A percentile compares a stretch with the other conserved stretches of the same genome.
These are phyloP conservation scores for Engraulis encrasicolus DNA, from an alignment of 2,113 vertebrate genomes.

Conservation along the genomic window DNA sequence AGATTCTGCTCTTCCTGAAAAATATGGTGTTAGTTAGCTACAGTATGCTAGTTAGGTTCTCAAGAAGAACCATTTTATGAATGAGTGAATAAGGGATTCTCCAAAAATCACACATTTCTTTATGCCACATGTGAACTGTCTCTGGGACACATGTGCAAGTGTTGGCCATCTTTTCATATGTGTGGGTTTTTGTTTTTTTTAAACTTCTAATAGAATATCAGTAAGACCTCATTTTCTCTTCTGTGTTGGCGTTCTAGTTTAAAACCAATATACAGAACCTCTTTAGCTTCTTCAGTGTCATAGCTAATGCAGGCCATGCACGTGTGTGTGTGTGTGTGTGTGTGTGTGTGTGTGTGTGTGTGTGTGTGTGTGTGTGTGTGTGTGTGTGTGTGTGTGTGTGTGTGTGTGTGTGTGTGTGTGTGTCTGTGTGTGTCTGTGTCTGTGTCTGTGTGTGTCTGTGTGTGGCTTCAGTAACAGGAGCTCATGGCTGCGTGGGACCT, in stretches of 20 bases:
- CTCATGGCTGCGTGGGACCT: conserved; percentile 76
- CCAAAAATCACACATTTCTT: background rate
- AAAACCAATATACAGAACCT: background rate
- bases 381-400: too few species aligned
- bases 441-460: background rate
- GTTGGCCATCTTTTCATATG: background rate
- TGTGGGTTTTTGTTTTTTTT: too few species aligned
- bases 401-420: too few species aligned
- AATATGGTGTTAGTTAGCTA: background rate
- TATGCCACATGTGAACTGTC: background rate
- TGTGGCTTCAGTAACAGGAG: background rate
- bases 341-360: too few species aligned
- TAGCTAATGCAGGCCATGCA: background rate
- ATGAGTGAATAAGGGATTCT: background rate
- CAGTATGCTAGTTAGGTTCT: background rate
- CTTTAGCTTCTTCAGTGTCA: background rate
- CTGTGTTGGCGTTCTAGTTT: background rate
- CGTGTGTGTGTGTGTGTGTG: background rate
- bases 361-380: too few species aligned
- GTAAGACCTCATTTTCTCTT: background rate
- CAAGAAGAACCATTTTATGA: background rate
- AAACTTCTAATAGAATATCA: too few species aligned
- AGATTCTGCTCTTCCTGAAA: background rate
- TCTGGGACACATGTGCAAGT: background rate
- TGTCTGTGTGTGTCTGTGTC: too few species aligned